A percentile compares a stretch with the other conserved stretches of the same genome.
phyloP scores from a whole-genome alignment of 2,888 invertebrate genomes.

The Gerris lacustris region DNA sequence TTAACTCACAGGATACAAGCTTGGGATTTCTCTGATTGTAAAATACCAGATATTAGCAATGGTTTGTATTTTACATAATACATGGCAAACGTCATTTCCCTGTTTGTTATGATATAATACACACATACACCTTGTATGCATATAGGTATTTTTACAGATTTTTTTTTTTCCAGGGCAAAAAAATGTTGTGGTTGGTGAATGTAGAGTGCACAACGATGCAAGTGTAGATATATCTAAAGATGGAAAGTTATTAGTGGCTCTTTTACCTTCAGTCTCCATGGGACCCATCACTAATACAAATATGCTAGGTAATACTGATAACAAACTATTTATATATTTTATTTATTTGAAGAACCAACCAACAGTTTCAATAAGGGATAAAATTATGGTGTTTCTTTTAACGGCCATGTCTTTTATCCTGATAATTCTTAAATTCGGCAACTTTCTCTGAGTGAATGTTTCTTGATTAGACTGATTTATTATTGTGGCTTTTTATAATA shows the following conservation, averaged over 20 bases:
- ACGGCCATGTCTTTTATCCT: no score
- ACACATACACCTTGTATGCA: no score
- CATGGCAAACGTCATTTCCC: conserved; percentile 5
- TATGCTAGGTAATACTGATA: conserved; percentile 48
- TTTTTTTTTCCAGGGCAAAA: conserved; percentile 44
- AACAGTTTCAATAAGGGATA: neutral
- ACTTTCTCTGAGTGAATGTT: no score
- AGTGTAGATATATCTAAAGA: conserved; percentile 73
- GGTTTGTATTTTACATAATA: conserved; percentile 42
- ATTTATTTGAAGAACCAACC: neutral
- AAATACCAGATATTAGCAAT: conserved; percentile 60
- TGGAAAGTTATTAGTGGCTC: conserved; percentile 60
- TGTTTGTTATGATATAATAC: neutral
- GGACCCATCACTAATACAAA: conserved; percentile 57
- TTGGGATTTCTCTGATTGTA: conserved; percentile 64
- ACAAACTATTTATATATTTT: conserved; percentile 13
- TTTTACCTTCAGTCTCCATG: conserved; percentile 57
- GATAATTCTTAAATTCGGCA: no score
- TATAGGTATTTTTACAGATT: no score
- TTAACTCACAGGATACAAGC: conserved; percentile 59
- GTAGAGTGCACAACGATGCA: conserved; percentile 77
- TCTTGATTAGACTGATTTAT: no score
- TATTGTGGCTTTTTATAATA: no score
- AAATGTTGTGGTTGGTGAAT: conserved; percentile 65
- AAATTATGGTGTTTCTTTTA: no score